phyloP scores from a whole-genome alignment of 2,888 invertebrate species.

The Cephus sareptanus region DNA sequence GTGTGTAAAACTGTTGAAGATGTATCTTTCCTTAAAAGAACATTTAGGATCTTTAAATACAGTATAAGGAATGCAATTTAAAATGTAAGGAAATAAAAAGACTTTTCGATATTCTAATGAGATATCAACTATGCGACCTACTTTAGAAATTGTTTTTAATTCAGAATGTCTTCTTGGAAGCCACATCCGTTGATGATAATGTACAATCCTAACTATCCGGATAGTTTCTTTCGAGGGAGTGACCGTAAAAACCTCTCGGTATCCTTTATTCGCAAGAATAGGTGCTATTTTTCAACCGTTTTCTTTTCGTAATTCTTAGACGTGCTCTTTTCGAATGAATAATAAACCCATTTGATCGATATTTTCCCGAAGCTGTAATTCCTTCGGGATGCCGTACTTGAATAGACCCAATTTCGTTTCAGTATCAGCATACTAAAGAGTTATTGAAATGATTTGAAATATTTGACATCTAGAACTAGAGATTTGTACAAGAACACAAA shows the following conservation, averaged over 20 bases:
- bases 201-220: not conserved
- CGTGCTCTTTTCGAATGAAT: not conserved
- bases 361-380: not conserved
- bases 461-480: not conserved
- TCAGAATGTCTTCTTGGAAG: not conserved
- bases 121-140: not conserved
- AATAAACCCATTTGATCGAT: not conserved
- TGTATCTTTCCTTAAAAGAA: too few relatives aligned
- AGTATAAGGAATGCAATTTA: too few relatives aligned
- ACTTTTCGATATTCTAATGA: not conserved
- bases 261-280: not conserved
- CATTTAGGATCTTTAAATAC: too few relatives aligned
- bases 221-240: not conserved
- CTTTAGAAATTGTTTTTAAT: not conserved
- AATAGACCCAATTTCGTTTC: not conserved
- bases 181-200: not conserved
- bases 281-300: not conserved
- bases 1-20: too few relatives aligned
- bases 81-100: not conserved
- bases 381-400: too few relatives aligned
- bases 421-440: too few relatives aligned
- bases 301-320: not conserved
- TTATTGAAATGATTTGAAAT: not conserved
- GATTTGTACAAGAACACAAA: not conserved
- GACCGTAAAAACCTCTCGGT: not conserved